Percentiles rank a stretch among this genome's conserved stretches.
Evolutionary conservation across 2,888 invertebrate genomes (phyloP).

Genomic region (Sussaba pulchella): DNA sequence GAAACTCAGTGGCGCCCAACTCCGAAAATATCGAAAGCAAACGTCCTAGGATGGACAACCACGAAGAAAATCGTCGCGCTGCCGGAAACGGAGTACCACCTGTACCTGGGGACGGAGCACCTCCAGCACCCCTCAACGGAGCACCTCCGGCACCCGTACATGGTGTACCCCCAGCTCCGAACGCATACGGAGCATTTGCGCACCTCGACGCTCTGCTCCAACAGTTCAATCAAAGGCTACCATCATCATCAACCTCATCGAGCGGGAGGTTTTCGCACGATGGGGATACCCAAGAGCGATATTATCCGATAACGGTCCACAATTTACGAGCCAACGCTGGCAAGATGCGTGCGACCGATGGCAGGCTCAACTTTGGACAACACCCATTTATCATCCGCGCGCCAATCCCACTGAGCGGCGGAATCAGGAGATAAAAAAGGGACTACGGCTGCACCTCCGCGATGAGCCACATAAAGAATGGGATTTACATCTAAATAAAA

Average conservation of each 20-base stretch:
- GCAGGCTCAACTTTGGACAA: neutral
- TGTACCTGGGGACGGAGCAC: no score
- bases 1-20: no score
- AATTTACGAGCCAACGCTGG: neutral
- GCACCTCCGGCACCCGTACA: no score
- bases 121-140: no score
- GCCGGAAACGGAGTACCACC: no score
- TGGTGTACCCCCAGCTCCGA: no score
- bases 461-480: neutral
- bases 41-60: no score
- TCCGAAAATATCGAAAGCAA: no score
- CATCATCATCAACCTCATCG: neutral
- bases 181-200: neutral
- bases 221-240: neutral
- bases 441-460: neutral
- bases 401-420: constrained; percentile 14
- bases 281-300: constrained; percentile 5
- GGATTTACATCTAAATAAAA: neutral
- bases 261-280: neutral
- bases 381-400: neutral
- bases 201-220: neutral
- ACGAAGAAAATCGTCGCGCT: no score
- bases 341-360: neutral
- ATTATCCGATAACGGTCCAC: neutral
- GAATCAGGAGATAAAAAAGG: constrained; percentile 14